These are phyloP conservation scores for Helicoverpa assulta DNA, from an alignment of 2,888 invertebrate species.

Conservation along the genomic window DNA sequence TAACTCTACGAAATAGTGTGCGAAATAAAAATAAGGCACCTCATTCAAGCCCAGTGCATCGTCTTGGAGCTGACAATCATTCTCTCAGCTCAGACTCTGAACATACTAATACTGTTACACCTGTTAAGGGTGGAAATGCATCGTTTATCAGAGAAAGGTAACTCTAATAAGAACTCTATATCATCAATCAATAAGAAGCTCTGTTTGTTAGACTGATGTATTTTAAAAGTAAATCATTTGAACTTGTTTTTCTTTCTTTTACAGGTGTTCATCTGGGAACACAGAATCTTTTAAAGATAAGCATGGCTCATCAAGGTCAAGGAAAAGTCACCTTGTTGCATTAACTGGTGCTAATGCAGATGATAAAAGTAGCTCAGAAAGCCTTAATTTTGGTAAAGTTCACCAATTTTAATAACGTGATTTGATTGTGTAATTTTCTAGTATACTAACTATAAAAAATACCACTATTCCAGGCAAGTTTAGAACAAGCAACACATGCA, in stretches of 20 bases:
- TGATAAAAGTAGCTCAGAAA: slow-evolving; percentile 95
- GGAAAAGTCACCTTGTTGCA: slow-evolving; percentile 85
- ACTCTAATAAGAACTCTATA: too few relatives aligned
- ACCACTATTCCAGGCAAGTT: slow-evolving; percentile 79
- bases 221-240: not conserved
- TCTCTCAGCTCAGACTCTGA: slow-evolving; percentile 94
- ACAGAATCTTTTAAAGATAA: slow-evolving; percentile 83
- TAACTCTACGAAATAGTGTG: slow-evolving; percentile 68
- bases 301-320: slow-evolving; percentile 73
- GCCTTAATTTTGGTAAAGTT: slow-evolving; percentile 91
- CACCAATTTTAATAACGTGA: slow-evolving; percentile 8
- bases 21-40: slow-evolving; percentile 78
- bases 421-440: not conserved
- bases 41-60: slow-evolving; percentile 81
- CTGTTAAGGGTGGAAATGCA: slow-evolving; percentile 88
- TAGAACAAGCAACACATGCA: slow-evolving; percentile 87
- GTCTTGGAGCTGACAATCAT: slow-evolving; percentile 84
- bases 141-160: slow-evolving; percentile 91
- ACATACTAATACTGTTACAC: slow-evolving; percentile 91
- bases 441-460: slow-evolving; percentile 21
- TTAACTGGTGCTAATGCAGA: slow-evolving; percentile 90
- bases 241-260: slow-evolving; percentile 25
- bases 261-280: slow-evolving; percentile 82
- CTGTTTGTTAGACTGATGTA: not conserved
- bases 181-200: not conserved